phyloP scores from a whole-genome alignment of 2,113 vertebrate species.

The Dasyprocta punctata region DNA sequence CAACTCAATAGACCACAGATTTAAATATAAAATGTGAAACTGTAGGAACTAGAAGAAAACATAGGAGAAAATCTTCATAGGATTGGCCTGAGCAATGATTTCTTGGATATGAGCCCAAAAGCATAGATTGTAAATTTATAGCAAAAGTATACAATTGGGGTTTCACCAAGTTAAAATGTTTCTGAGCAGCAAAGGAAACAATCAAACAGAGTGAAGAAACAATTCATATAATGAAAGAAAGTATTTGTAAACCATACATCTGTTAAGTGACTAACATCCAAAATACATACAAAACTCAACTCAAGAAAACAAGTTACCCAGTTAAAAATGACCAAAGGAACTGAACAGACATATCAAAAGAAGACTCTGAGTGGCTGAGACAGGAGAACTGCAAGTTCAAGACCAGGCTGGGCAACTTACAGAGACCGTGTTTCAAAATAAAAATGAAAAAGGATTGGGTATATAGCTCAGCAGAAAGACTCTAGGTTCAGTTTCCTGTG shows the following conservation, averaged over 20 bases:
- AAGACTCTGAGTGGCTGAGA: background rate
- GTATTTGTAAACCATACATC: background rate
- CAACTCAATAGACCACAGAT: background rate
- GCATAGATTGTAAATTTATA: background rate
- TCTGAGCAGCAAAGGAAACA: background rate
- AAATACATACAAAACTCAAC: background rate
- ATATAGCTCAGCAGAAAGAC: background rate
- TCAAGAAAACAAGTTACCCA: background rate
- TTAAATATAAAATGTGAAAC: background rate
- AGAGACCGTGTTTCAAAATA: background rate
- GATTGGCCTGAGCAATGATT: background rate
- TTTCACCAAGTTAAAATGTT: background rate
- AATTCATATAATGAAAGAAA: background rate
- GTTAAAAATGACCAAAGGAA: background rate
- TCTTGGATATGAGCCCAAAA: background rate
- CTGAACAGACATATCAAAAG: background rate
- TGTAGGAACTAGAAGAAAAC: background rate
- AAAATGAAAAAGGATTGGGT: background rate
- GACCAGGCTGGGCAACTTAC: background rate
- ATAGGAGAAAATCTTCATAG: background rate
- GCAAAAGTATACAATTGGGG: background rate
- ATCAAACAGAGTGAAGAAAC: background rate
- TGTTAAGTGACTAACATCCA: background rate
- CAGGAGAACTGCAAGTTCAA: background rate
- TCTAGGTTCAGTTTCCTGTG: background rate